Conservation (phyloP, 2,888 invertebrate genomes). For the Mallateleia sp. region DNA sequence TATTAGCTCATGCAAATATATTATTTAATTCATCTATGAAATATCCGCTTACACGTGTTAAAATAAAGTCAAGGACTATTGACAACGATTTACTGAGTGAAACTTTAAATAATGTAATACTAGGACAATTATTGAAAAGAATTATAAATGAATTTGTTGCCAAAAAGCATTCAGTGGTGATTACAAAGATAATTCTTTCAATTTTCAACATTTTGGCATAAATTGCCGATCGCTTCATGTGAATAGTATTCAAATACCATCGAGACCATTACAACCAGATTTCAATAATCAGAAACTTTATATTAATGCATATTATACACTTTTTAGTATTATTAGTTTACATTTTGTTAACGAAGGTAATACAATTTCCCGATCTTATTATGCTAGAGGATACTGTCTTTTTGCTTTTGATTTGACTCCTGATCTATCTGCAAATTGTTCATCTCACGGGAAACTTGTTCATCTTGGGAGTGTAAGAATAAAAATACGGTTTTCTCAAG, state of each 20-base stretch:
- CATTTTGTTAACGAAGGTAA: conserved; percentile 78
- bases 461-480: conserved; percentile 79
- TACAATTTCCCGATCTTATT: conserved; percentile 61
- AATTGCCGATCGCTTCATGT: not conserved
- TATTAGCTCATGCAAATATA: conserved; percentile 79
- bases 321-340: conserved; percentile 77
- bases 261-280: conserved; percentile 76
- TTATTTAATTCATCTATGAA: conserved; percentile 72
- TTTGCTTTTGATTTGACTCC: conserved; percentile 82
- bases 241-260: conserved; percentile 47
- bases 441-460: conserved; percentile 70
- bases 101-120: conserved; percentile 84
- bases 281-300: conserved; percentile 55
- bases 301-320: conserved; percentile 80
- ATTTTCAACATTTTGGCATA: conserved; percentile 71
- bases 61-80: conserved; percentile 80
- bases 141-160: conserved; percentile 83
- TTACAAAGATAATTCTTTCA: conserved; percentile 59
- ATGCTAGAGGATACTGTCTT: conserved; percentile 76
- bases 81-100: conserved; percentile 76
- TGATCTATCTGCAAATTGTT: conserved; percentile 77
- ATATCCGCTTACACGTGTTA: conserved; percentile 46
- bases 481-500: conserved; percentile 77
- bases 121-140: conserved; percentile 83
- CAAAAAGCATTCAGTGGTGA: conserved; percentile 78